Evolutionary conservation across 2,888 invertebrate species (phyloP), one percentile per base, ranked within the genome.

Genomic region (Diaprepes abbreviatus): DNA sequence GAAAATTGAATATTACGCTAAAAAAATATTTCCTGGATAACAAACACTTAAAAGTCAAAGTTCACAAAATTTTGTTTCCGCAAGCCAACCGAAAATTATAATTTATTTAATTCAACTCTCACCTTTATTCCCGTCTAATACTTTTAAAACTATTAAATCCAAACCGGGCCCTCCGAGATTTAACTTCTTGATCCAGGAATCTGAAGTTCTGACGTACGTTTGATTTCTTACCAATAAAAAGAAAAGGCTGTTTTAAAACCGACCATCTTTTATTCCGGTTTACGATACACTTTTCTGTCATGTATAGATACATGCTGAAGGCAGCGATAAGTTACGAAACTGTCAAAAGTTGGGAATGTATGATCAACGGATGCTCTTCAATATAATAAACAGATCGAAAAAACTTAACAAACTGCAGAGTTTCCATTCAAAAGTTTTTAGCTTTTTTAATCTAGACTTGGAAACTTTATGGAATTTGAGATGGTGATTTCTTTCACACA

Each of bases 261-360:
- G 14, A 24, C 48, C 12, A 6, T 28, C 28, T 14, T 28, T 43
- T 19, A 6, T 14, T 6, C 28, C 6, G 7, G n/a, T 48, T 45
- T 45, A 45, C 43, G 43, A 45, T n/a, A 21, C 21, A 21, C 43
- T 3, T n/a, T 45, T 10, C 48, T 5, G 24, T 28, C 14, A 48
- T 24, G 12, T 28, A 28, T 48, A 12, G 48, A 48, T 48, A 28
- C n/a, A 28, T 21, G 48, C 14, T 28, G 48, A 48, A 14, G 48
- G 48, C 14, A 28, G 3, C 10, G 28, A 48, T 48, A 48, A 48
- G 48, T 48, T 48, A 48, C 24, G 7, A 0, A 12, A 48, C 48
- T 48, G 24, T 48, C 48, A 48, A 48, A 48, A 48, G 48, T 48
- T 48, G 48, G 48, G 14, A 28, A 48, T 28, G 28, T 48, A 48